Conservation (phyloP, 2,888 invertebrate genomes). For the Drosophila monieri region DNA sequence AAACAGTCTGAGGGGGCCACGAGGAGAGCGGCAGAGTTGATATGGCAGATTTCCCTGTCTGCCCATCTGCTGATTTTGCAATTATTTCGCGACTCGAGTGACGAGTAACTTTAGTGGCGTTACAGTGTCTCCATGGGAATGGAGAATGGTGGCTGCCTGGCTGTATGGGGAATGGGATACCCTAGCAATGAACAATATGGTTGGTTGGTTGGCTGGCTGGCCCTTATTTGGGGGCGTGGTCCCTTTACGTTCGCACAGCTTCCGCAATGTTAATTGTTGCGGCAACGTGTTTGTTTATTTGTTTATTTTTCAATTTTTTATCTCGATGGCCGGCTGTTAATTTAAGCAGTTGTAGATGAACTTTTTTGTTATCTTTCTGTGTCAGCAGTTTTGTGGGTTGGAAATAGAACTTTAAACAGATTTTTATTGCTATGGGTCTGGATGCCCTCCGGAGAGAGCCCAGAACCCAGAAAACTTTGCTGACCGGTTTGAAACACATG, state of each 20-base stretch:
- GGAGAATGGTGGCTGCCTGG: slow-evolving; percentile 1
- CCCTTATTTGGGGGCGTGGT: not conserved
- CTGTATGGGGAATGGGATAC: slow-evolving; percentile 13
- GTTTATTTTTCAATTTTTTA: slow-evolving; percentile 46
- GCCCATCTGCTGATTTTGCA: slow-evolving; percentile 58
- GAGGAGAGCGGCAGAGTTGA: slow-evolving; percentile 40
- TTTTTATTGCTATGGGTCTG: slow-evolving; percentile 31
- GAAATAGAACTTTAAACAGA: slow-evolving; percentile 40
- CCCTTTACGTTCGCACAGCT: slow-evolving; percentile 46
- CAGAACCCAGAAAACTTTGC: slow-evolving; percentile 25
- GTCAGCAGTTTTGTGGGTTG: slow-evolving; percentile 47
- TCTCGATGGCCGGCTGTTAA: slow-evolving; percentile 40
- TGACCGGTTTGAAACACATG: slow-evolving; percentile 40
- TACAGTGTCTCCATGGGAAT: slow-evolving; percentile 18
- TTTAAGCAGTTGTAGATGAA: slow-evolving; percentile 52
- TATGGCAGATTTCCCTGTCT: slow-evolving; percentile 48
- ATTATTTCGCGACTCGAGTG: slow-evolving; percentile 31
- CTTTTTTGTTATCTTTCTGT: slow-evolving; percentile 69
- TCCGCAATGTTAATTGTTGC: slow-evolving; percentile 59
- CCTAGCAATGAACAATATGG: slow-evolving; percentile 50
- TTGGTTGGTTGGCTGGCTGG: not conserved
- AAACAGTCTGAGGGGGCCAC: slow-evolving; percentile 14
- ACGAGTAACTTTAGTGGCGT: slow-evolving; percentile 49
- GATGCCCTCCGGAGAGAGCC: slow-evolving; percentile 1
- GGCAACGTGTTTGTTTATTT: slow-evolving; percentile 62